Percentiles rank a stretch among this genome's conserved stretches.
Evolutionary conservation across 2,888 invertebrate genomes (phyloP).

Genomic region (Tetanocera ferruginea): DNA sequence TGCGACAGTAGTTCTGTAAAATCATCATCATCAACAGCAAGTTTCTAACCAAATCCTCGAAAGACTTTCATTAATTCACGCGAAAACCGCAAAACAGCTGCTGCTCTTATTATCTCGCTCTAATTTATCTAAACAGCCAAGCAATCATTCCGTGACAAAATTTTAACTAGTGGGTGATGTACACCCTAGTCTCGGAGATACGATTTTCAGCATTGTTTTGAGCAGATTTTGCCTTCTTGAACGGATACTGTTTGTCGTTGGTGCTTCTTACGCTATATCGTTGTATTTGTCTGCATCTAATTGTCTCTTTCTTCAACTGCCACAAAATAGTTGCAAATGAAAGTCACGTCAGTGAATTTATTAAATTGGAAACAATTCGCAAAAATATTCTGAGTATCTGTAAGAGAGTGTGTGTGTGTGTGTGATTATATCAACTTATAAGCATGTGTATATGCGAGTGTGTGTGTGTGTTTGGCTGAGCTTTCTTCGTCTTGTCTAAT

Average conservation of each 20-base stretch:
- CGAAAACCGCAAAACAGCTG: slow-evolving; percentile 4
- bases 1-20: no score
- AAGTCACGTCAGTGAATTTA: slow-evolving; percentile 36
- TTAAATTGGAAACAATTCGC: slow-evolving; percentile 30
- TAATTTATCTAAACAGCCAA: no score
- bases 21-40: no score
- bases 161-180: no score
- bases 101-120: neutral
- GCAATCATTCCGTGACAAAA: no score
- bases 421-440: neutral
- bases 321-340: neutral
- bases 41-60: neutral
- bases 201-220: neutral
- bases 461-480: neutral
- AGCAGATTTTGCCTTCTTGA: neutral
- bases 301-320: neutral
- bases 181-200: no score
- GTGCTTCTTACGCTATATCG: neutral
- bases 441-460: neutral
- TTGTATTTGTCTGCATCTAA: neutral
- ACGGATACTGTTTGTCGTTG: neutral
- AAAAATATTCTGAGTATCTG: neutral
- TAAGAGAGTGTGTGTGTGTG: neutral
- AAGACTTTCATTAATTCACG: slow-evolving; percentile 14
- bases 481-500: neutral